A percentile compares a stretch with the other conserved stretches of the same genome.
Conservation (phyloP, 2,888 invertebrate species). For the Brachyptera putata region DNA sequence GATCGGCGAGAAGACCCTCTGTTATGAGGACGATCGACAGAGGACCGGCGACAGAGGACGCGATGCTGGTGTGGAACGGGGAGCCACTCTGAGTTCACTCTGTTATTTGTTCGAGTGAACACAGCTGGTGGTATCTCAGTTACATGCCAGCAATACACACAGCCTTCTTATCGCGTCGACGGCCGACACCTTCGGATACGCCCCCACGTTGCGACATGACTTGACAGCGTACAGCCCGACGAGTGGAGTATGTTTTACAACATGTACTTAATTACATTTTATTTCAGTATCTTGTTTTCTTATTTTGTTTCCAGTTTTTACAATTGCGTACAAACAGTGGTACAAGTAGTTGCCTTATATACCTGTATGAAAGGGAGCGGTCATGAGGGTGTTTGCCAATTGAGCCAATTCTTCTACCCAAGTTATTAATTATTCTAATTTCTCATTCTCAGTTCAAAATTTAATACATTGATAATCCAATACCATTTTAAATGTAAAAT, state of each 20-base stretch:
- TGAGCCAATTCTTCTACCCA: too few species aligned
- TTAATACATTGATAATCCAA: too few species aligned
- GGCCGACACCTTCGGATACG: not conserved
- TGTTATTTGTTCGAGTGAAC: conserved; percentile 78
- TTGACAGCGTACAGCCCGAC: not conserved
- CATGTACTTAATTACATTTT: not conserved
- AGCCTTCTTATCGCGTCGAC: not conserved
- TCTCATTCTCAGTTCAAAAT: too few species aligned
- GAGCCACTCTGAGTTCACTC: conserved; percentile 98
- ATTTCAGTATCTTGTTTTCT: not conserved
- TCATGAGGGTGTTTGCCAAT: too few species aligned
- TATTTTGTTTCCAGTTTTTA: not conserved
- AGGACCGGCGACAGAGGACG: not conserved
- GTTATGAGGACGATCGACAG: too few species aligned
- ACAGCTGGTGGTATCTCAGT: conserved; percentile 99
- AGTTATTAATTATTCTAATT: too few species aligned
- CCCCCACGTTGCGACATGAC: not conserved
- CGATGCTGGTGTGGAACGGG: conserved; percentile 67
- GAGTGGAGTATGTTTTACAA: conserved; percentile 2
- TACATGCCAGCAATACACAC: conserved; percentile 43
- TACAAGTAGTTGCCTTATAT: too few species aligned
- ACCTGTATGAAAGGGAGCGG: too few species aligned
- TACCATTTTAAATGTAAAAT: too few species aligned
- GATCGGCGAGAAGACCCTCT: too few species aligned
- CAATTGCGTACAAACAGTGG: too few species aligned